Percentiles rank a stretch among this genome's conserved stretches.
Conservation (phyloP, 2,113 vertebrate species). For the Saccopteryx leptura region DNA sequence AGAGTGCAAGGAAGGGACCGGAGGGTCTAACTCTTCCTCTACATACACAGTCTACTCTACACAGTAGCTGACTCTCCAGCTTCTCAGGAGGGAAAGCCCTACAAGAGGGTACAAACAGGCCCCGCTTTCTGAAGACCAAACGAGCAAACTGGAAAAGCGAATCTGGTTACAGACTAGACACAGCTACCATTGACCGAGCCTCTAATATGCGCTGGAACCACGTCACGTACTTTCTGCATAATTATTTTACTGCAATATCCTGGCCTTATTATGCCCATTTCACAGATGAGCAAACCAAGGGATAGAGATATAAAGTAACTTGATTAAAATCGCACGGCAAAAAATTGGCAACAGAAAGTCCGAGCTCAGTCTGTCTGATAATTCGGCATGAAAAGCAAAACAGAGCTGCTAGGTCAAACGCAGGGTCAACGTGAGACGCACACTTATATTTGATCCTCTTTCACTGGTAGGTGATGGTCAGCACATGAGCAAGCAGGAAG, state of each 20-base stretch:
- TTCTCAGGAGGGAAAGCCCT: neutral
- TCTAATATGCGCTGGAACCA: neutral
- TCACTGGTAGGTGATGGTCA: neutral
- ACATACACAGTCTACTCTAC: neutral
- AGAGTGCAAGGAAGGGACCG: neutral
- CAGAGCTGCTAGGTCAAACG: neutral
- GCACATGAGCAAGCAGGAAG: neutral
- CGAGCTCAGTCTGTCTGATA: neutral
- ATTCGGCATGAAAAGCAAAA: constrained; percentile 13
- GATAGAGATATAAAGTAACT: neutral
- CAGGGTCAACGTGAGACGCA: neutral
- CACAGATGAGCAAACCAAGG: neutral
- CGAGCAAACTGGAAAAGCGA: neutral
- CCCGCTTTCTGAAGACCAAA: neutral
- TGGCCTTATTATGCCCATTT: neutral
- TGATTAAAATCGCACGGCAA: neutral
- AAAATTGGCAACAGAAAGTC: neutral
- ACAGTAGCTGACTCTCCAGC: neutral
- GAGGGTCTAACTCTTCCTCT: neutral
- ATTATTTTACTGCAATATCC: neutral
- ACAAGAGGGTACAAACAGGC: neutral
- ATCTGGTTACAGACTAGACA: neutral
- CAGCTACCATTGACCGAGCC: neutral
- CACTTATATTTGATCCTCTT: neutral
- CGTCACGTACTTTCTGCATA: neutral